Base-by-base conservation (phyloP, 2,888 invertebrate species). In the Noctuana brunneofusca region DNA sequence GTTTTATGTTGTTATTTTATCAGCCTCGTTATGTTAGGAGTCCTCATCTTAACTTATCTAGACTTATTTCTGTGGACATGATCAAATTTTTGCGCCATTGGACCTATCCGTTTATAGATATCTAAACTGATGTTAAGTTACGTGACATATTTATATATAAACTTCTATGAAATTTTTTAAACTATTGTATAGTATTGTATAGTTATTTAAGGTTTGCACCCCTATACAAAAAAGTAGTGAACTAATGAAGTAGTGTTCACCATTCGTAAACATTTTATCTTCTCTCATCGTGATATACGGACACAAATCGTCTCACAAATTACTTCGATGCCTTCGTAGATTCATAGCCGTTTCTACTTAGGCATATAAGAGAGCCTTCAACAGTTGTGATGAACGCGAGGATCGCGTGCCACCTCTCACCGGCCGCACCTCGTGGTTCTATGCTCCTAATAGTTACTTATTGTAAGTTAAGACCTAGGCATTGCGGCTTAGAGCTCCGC, bases 361-460 rank as follows among this genome's bases (percentile, higher is more conserved):
- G 58, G 35, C 50, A 50, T 63, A 63, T 63, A 49, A 50, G 41
- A 63, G 64, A 52, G 46, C 57, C 67, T 69, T 66, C 71, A 70
- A 75, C 74, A 70, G 73, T 68, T 70, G 69, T 81, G 76, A 83
- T 79, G 74, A 80, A 84, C 73, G 73, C 70, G 66, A 59, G 65
- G 52, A 79, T 85, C 80, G 86, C 86, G 86, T 85, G 86, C 68
- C 63, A 57, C 32, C 57, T 49, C 64, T 63, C 48, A 62, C 68
- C 68, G 63, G 63, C 83, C 87, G 73, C 86, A 79, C 86, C 87
- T 80, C 73, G 71, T 65, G 27, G 57, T 64, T 68, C 60, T 54
- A 35, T n/a, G 30, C 12, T 27, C 43, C 20, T 35, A 38, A 35
- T 27, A 27, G 8, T 4, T 3, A 24, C 24, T 27, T 27, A 27